Evolutionary conservation across 2,113 vertebrate species (phyloP), one percentile per base, ranked within the genome.

Genomic region (Mesocricetus auratus): DNA sequence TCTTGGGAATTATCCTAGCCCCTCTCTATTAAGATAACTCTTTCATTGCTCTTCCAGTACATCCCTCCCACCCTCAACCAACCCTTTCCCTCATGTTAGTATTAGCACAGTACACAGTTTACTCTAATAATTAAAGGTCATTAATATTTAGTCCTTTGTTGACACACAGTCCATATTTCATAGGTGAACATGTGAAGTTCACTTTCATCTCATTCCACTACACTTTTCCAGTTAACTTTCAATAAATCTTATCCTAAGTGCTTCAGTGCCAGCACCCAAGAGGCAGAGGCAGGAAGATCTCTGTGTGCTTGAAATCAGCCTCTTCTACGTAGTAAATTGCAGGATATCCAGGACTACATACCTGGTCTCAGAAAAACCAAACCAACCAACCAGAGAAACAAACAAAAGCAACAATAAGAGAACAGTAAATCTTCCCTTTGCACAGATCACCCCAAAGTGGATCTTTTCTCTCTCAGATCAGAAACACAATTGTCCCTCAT

Each of bases 381-480:
- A 77, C 29, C 24, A 75, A 47, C 15, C 26, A 47, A 47, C 3
- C 60, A n/a, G n/a, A 75, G 4, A 71, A 39, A 73, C 71, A 75
- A 73, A 74, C 42, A 74, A 71, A 91, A 89, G 47, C 1, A 39
- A 2, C 77, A 69, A 10, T 74, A 90, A 94, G 71, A 36, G 26
- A 89, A 66, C 3, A 21, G 5, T 68, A 69, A 77, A 77, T 2
- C 24, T 13, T 8, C 24, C 24, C 3, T 90, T 92, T 77, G n/a
- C 15, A 87, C 73, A 73, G 60, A 64, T 36, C 71, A 74, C 7
- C 79, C 24, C 29, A 87, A 24, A n/a, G 60, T 42, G 5, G 9
- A 89, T 7, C 47, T 90, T 95, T 64, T n/a, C n/a, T 66, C 33
- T 95, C 21, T 91, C 73, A 86, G 13, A 89, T 24, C 8, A 88